Conservation (phyloP, 2,113 vertebrate genomes). For the Equus przewalskii region DNA sequence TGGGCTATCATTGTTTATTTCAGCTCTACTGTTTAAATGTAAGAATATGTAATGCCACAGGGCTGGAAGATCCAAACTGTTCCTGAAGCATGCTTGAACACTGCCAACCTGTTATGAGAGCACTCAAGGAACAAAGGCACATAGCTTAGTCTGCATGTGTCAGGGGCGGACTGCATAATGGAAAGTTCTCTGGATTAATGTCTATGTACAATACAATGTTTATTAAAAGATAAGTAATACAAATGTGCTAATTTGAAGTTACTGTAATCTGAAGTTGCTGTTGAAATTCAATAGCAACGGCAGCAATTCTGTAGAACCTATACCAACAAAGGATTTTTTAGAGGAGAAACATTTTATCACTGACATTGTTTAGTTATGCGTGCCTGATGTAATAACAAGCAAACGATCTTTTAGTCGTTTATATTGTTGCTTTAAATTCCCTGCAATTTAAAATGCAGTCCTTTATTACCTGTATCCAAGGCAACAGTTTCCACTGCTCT, state of each 20-base stretch:
- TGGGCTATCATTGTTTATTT: neutral
- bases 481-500: neutral
- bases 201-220: neutral
- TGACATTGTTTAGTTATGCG: neutral
- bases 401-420: slow-evolving; percentile 25
- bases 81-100: neutral
- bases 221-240: slow-evolving; percentile 21
- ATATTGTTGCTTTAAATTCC: neutral
- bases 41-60: neutral
- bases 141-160: neutral
- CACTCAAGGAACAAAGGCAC: neutral
- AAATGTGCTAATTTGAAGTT: neutral
- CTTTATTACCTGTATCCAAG: neutral
- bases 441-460: slow-evolving; percentile 2
- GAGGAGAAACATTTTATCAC: neutral
- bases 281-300: neutral
- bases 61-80: neutral
- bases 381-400: neutral
- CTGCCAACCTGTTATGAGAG: neutral
- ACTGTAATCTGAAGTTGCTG: neutral
- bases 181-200: neutral
- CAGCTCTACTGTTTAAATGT: neutral
- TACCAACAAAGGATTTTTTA: neutral
- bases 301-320: slow-evolving; percentile 14
- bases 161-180: neutral